Base-by-base conservation (phyloP, 92 coral and sea anemone species). In the Actinernus sp. region DNA sequence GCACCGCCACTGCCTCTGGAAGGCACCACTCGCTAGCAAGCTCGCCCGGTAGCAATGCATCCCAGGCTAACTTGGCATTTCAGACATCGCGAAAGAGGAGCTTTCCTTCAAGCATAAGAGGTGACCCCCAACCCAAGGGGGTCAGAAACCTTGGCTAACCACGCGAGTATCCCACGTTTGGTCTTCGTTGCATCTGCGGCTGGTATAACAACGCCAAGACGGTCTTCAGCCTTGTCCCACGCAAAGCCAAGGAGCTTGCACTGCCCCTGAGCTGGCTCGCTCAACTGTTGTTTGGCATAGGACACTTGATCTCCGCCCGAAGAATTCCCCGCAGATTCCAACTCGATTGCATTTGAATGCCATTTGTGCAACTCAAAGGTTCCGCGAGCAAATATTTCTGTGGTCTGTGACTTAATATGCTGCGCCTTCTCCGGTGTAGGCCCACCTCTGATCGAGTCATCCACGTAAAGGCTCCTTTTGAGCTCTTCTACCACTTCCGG, bases 261-360 rank as follows among this genome's bases (percentile, higher is more conserved):
- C 36, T 84, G 82, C 22, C 70, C 85, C 19, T 53, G 49, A n/a
- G n/a, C n/a, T 29, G 58, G 73, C 16, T 53, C 74, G 25, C 69
- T 65, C 25, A 82, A 63, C 76, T 81, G 93, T 46, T 88, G 57
- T 32, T 82, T 88, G 3, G 94, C 83, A 46, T 76, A 82, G 12
- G 76, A 74, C 43, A 60, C 84, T 32, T 49, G 66, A 3, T 71
- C 82, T 22, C 19, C 58, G n/a, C n/a, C n/a, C n/a, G 27, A 17
- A 65, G n/a, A n/a, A n/a, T n/a, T n/a, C n/a, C n/a, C n/a, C n/a
- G n/a, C n/a, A n/a, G n/a, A n/a, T n/a, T n/a, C n/a, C n/a, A n/a
- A n/a, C n/a, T n/a, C n/a, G n/a, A n/a, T n/a, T n/a, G n/a, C n/a
- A n/a, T n/a, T n/a, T n/a, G n/a, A n/a, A n/a, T n/a, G n/a, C n/a